Conservation (phyloP, 2,113 vertebrate genomes). For the Gallinago jamesoni region DNA sequence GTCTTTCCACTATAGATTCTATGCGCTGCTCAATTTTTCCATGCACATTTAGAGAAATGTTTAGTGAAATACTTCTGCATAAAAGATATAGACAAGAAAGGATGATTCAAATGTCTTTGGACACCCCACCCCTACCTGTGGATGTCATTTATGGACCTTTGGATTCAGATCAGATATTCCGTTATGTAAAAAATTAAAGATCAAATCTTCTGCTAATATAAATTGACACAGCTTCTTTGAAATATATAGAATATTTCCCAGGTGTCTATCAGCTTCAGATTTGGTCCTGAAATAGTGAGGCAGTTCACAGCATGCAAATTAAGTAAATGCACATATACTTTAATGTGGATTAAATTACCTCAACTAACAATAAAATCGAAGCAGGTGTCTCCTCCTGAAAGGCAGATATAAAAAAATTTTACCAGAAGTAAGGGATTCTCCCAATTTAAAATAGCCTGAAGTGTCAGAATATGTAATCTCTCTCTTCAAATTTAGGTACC, state of each 20-base stretch:
- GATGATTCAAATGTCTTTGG: background rate
- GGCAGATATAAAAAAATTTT: background rate
- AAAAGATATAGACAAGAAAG: background rate
- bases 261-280: background rate
- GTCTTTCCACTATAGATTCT: constrained; percentile 31
- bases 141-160: background rate
- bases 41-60: background rate
- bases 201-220: background rate
- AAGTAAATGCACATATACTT: background rate
- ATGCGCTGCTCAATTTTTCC: constrained; percentile 4
- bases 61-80: constrained; percentile 8
- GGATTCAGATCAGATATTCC: background rate
- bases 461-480: background rate
- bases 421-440: background rate
- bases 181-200: background rate
- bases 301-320: background rate
- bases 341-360: background rate
- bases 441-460: background rate
- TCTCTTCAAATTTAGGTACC: background rate
- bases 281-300: background rate
- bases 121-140: accelerated
- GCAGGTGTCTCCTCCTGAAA: background rate
- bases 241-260: background rate
- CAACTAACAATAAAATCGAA: background rate
- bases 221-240: background rate